Percentiles rank a stretch among this genome's conserved stretches.
Evolutionary conservation across 2,797 vertebrate genomes (phyloP).

Genomic region (Gobionotothen gibberifrons): DNA sequence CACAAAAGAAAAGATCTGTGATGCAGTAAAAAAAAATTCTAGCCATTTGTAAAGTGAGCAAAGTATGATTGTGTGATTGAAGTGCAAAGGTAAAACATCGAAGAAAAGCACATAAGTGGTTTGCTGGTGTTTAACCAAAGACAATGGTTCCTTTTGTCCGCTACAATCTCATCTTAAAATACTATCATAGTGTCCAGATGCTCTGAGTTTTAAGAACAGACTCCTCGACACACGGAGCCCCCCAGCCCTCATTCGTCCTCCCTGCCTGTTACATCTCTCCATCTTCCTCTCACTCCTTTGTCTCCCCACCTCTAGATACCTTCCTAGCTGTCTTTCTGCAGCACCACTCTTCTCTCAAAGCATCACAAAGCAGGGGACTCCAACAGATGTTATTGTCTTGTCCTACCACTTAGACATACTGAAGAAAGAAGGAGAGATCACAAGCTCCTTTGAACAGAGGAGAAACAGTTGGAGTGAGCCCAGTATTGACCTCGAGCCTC

Average conservation of each 20-base stretch:
- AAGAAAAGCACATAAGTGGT: no score
- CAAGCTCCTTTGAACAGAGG: constrained; percentile 58
- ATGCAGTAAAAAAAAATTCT: no score
- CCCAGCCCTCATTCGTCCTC: background rate
- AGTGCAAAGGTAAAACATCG: no score
- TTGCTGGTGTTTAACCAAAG: no score
- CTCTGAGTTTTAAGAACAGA: background rate
- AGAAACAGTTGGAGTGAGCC: constrained; percentile 53
- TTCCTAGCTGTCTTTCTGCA: background rate
- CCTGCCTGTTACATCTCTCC: background rate
- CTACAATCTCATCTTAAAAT: background rate
- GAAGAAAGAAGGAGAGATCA: constrained; percentile 44
- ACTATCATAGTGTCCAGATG: background rate
- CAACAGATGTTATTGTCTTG: constrained; percentile 35
- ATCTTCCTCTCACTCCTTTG: constrained; percentile 3
- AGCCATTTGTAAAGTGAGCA: no score
- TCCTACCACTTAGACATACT: background rate
- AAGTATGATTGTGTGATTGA: no score
- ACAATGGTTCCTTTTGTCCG: background rate
- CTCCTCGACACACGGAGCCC: background rate
- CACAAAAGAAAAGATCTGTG: no score
- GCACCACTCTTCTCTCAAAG: background rate
- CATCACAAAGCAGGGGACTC: constrained; percentile 37
- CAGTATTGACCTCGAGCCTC: constrained; percentile 27
- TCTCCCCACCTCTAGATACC: constrained; percentile 1